Conservation (phyloP, 2,888 invertebrate species). For the Cistogaster globosa region DNA sequence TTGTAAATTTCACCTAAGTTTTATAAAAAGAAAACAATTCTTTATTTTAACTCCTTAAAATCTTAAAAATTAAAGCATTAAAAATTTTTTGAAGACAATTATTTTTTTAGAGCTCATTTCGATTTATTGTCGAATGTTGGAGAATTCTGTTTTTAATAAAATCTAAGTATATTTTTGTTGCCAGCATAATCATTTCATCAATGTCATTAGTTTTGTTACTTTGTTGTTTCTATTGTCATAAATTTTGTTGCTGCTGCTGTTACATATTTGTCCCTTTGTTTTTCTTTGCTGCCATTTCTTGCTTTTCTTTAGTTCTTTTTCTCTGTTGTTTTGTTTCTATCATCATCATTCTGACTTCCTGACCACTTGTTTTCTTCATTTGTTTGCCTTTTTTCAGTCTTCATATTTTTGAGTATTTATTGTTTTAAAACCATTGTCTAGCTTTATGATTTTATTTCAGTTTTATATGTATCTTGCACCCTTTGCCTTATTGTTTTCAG, state of each 20-base stretch:
- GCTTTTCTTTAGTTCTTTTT: slow-evolving; percentile 26
- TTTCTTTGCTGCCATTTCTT: slow-evolving; percentile 22
- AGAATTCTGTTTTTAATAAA: slow-evolving; percentile 8
- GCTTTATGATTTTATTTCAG: slow-evolving; percentile 53
- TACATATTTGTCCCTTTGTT: slow-evolving; percentile 11
- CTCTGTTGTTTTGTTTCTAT: not conserved
- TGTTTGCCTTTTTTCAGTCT: slow-evolving; percentile 28
- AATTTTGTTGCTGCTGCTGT: slow-evolving; percentile 25
- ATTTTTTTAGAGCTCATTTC: no score
- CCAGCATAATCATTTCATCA: slow-evolving; percentile 57
- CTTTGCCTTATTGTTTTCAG: slow-evolving; percentile 17
- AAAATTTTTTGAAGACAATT: no score
- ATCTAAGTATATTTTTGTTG: slow-evolving; percentile 15
- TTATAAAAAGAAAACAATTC: no score
- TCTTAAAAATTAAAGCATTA: no score
- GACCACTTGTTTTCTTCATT: slow-evolving; percentile 58
- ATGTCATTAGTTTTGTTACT: slow-evolving; percentile 64
- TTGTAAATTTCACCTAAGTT: no score
- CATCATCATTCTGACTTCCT: slow-evolving; percentile 55
- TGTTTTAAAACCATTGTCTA: slow-evolving; percentile 59
- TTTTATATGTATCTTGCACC: not conserved
- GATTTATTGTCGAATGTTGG: no score
- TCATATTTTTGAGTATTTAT: slow-evolving; percentile 59
- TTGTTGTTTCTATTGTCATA: slow-evolving; percentile 8
- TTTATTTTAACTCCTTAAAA: no score